Evolutionary conservation across 2,113 vertebrate genomes (phyloP), one percentile per base, ranked within the genome.

Genomic region (Pelobates fuscus): DNA sequence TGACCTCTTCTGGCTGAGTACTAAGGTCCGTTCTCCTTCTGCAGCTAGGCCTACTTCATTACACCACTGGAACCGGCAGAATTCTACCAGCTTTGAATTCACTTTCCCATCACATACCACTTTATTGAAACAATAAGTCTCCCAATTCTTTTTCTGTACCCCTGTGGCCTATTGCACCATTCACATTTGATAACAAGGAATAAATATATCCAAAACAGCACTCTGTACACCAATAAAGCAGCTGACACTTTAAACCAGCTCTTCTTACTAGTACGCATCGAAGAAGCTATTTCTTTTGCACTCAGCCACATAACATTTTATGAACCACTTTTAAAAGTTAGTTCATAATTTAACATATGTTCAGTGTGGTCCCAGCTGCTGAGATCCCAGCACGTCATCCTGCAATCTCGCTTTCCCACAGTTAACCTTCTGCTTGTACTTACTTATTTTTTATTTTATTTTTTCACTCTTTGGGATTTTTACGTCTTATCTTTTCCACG

Each of bases 311-410:
- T 63, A 66, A 57, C 62, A 67, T 52, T 67, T 67, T 76, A 67
- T 59, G 54, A 76, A 76, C 52, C 63, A 59, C 63, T 76, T 67
- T 68, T 68, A 77, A 77, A 77, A 77, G 64, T 77, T 68, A 77
- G 55, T 61, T 77, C 25, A 77, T 60, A 61, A 68, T 67, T 77
- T 67, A 77, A 52, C 73, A 77, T 77, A 61, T 77, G 73, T 61
- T 61, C 46, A 68, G 67, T 61, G 62, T 41, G 20, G 41, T 77
- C 57, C 65, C 64, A 68, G 64, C 73, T 77, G 73, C 64, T 68
- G 57, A 59, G 61, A 12, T 60, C 65, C 61, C 43, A 77, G 73
- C 65, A 61, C 21, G 55, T 54, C 25, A 30, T 61, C 55, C 21
- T 77, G 65, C 37, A 77, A 61, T 52, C 26, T 57, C 41, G 24